A percentile compares a stretch with the other conserved stretches of the same genome.
These are phyloP conservation scores for Nycticebus coucang DNA, from an alignment of 2,113 vertebrate species.

Conservation along the genomic window DNA sequence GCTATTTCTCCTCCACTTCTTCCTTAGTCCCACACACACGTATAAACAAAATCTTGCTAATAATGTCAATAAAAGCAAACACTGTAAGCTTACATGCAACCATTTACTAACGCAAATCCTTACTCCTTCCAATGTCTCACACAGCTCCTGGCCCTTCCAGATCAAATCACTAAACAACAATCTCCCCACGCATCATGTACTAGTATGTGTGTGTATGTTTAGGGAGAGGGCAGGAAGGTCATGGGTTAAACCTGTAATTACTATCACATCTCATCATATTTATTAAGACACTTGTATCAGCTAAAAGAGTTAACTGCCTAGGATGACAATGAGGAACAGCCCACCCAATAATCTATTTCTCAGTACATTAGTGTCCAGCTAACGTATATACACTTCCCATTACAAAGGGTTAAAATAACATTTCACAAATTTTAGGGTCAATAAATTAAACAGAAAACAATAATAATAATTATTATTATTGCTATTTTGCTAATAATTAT, in stretches of 20 bases:
- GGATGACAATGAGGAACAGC: neutral
- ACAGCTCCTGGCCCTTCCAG: neutral
- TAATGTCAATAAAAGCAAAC: neutral
- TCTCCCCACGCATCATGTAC: neutral
- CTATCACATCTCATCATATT: neutral
- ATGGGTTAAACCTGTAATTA: neutral
- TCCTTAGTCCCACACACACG: neutral
- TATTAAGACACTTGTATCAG: neutral
- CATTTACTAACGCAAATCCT: neutral
- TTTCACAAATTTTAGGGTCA: neutral
- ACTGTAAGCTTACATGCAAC: neutral
- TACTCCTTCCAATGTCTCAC: neutral
- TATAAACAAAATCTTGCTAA: neutral
- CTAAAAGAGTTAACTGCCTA: neutral
- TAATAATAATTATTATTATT: neutral
- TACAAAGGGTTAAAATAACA: neutral
- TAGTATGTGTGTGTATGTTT: rapidly evolving
- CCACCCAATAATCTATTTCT: neutral
- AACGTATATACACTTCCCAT: neutral
- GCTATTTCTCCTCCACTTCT: neutral
- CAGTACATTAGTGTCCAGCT: neutral
- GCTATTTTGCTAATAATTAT: neutral
- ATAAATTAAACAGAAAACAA: neutral
- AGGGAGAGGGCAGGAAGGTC: neutral
- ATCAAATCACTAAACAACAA: neutral